Evolutionary conservation across 2,888 invertebrate genomes (phyloP), one percentile per base, ranked within the genome.

Genomic region (Leucophora obtusa): DNA sequence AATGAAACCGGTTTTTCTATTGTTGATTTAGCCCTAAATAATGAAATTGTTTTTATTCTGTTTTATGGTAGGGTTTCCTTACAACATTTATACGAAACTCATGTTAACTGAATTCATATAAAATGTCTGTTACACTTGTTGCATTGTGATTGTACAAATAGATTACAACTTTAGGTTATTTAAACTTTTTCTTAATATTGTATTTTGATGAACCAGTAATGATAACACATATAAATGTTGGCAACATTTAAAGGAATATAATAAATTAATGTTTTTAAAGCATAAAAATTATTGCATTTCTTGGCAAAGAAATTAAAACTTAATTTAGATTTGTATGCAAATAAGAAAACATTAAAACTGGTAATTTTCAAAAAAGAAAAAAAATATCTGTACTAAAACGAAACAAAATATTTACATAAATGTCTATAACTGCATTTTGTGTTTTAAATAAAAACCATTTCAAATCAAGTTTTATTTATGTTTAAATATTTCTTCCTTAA

Each of bases 51-150:
- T 53, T 38, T 24, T 50, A 50, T 15, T 35, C 21, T 50, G 9
- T 53, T 62, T 43, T 33, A 0, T 53, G 28, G 21, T 53, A 50
- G 28, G 17, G 59, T 18, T 24, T 18, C 50, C 15, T 14, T 50
- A 51, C n/a, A 4, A 47, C 43, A 38, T 38, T 38, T 38, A 2
- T 38, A 38, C 11, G 38, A 14, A 14, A 47, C n/a, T 47, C 43
- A 47, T 38, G 7, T 47, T 47, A 47, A 14, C n/a, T 47, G 43
- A 47, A 47, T n/a, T 47, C n/a, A 7, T n/a, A 47, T 3, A 38
- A 14, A 47, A n/a, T 47, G 43, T 47, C n/a, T 18, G 28, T 74
- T 68, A 47, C 74, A 74, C 74, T 74, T 74, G 74, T 74, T 60
- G 74, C 60, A 60, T 60, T 21, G 14, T n/a, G 68, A 68, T 74